phyloP scores from a whole-genome alignment of 2,113 vertebrate genomes.

The Microcebus griseorufus region DNA sequence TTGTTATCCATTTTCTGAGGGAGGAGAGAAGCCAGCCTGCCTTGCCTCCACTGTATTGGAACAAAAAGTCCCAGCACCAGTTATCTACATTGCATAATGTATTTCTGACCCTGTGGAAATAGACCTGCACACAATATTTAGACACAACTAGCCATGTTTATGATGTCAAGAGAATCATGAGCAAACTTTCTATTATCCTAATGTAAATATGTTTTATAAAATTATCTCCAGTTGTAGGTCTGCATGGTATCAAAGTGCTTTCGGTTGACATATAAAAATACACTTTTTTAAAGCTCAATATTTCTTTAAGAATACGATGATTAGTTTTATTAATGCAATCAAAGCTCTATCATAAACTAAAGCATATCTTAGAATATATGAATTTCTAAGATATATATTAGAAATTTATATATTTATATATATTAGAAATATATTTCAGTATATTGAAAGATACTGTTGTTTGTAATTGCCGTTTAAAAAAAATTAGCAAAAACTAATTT shows the following conservation, averaged over 20 bases:
- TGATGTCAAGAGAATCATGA: background rate
- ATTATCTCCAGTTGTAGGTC: background rate
- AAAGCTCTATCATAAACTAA: background rate
- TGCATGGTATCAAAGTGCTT: background rate
- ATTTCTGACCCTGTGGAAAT: background rate
- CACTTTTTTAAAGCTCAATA: background rate
- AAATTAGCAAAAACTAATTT: background rate
- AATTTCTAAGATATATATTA: no score
- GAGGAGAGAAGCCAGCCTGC: no score
- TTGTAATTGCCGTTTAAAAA: background rate
- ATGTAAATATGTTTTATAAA: background rate
- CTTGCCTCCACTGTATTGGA: no score
- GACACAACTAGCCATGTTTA: background rate
- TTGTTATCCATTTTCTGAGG: no score
- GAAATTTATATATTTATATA: no score
- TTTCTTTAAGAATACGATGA: background rate
- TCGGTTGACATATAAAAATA: background rate
- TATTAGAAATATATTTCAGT: no score
- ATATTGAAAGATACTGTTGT: background rate
- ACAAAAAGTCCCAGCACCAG: background rate
- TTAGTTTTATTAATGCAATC: background rate
- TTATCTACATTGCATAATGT: background rate
- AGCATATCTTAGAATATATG: background rate
- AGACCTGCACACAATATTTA: background rate
- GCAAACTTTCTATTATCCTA: background rate